These are phyloP conservation scores for Clitarchus hookeri DNA, from an alignment of 2,888 invertebrate species.

Conservation along the genomic window DNA sequence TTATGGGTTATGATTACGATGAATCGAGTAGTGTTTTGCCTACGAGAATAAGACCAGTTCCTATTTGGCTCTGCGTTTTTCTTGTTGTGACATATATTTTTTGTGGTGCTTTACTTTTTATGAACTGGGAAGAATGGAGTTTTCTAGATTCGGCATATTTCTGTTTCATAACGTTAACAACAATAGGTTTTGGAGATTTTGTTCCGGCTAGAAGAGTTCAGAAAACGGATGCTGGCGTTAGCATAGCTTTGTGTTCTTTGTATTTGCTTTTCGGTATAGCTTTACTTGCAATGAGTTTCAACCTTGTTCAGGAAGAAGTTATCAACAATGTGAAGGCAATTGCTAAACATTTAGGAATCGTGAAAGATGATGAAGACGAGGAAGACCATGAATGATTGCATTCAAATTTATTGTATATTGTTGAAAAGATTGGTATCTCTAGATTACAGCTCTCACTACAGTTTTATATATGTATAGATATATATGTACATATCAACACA, in stretches of 20 bases:
- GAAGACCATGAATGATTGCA: slow-evolving; percentile 53
- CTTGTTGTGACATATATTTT: slow-evolving; percentile 88
- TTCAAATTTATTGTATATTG: neutral
- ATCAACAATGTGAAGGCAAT: slow-evolving; percentile 85
- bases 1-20: slow-evolving; percentile 60
- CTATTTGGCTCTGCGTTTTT: slow-evolving; percentile 87
- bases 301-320: slow-evolving; percentile 93
- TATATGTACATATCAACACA: too few relatives aligned
- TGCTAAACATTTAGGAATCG: slow-evolving; percentile 84
- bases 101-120: slow-evolving; percentile 85
- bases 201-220: slow-evolving; percentile 79
- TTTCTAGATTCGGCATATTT: slow-evolving; percentile 90
- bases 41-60: slow-evolving; percentile 70
- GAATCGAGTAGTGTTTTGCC: slow-evolving; percentile 54
- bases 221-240: slow-evolving; percentile 56
- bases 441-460: too few relatives aligned
- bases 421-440: neutral
- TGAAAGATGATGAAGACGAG: slow-evolving; percentile 72
- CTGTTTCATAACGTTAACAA: slow-evolving; percentile 91
- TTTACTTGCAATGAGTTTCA: slow-evolving; percentile 94
- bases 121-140: slow-evolving; percentile 84
- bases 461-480: too few relatives aligned
- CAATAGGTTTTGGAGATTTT: slow-evolving; percentile 91
- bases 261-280: slow-evolving; percentile 95
- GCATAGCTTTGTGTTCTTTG: slow-evolving; percentile 85